Evolutionary conservation across 1,140 invertebrate species (phyloP).

Genomic region (Pseudomyrmex pallidus): DNA sequence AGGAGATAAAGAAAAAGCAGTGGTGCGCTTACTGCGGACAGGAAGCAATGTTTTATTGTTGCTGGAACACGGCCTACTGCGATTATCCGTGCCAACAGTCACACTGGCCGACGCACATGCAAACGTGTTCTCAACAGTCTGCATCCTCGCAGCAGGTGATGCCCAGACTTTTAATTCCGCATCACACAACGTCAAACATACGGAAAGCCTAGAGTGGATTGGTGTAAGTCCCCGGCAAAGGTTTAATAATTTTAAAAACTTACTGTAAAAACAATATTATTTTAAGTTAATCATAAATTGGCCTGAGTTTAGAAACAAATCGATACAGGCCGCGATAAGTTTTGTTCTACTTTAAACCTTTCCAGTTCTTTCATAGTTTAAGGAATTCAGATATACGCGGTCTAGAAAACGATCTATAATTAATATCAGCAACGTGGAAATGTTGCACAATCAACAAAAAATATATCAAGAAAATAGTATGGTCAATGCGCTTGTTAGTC

Average conservation of each 20-base stretch:
- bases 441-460: slow-evolving; percentile 38
- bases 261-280: slow-evolving; percentile 47
- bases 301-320: too few species aligned
- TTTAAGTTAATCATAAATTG: slow-evolving; percentile 49
- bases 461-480: slow-evolving; percentile 16
- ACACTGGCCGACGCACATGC: slow-evolving; percentile 89
- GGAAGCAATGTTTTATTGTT: slow-evolving; percentile 96
- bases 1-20: slow-evolving; percentile 92
- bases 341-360: background rate
- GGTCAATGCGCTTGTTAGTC: background rate
- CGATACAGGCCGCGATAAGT: too few species aligned
- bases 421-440: background rate
- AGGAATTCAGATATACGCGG: background rate
- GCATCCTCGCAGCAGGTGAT: slow-evolving; percentile 74
- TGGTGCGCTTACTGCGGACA: slow-evolving; percentile 95
- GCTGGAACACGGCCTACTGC: slow-evolving; percentile 98
- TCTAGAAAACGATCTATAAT: too few species aligned
- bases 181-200: slow-evolving; percentile 68
- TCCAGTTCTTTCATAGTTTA: background rate
- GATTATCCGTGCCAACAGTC: slow-evolving; percentile 92
- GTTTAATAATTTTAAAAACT: slow-evolving; percentile 33
- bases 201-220: slow-evolving; percentile 74
- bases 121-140: slow-evolving; percentile 82
- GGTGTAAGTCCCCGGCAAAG: slow-evolving; percentile 60
- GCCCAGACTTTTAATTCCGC: slow-evolving; percentile 77